phyloP scores from a whole-genome alignment of 2,113 vertebrate species.

The Nipponia nippon region DNA sequence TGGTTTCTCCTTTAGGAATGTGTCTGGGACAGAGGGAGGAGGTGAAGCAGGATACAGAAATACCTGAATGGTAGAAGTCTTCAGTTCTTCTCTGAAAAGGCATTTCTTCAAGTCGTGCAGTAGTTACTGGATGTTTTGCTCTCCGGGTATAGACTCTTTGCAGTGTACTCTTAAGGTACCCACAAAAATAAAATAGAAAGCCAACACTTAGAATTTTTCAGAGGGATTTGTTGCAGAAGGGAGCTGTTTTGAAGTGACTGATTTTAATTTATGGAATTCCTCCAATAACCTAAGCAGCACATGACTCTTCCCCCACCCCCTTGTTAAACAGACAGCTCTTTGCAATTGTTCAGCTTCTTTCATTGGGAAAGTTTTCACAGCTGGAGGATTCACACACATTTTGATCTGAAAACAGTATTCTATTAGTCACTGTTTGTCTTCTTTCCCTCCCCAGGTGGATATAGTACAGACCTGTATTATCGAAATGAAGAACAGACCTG shows the following conservation, averaged over 20 bases:
- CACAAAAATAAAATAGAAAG: neutral
- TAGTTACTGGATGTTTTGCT: neutral
- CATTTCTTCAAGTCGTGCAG: neutral
- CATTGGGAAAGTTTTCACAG: neutral
- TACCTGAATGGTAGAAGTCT: neutral
- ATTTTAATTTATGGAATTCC: neutral
- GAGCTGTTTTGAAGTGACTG: neutral
- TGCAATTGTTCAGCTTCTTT: neutral
- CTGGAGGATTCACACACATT: neutral
- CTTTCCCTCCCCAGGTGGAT: constrained; percentile 81
- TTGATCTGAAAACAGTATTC: neutral
- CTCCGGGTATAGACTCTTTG: neutral
- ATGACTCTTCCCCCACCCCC: neutral
- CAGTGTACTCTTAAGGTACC: neutral
- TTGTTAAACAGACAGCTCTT: neutral
- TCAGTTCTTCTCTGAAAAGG: neutral
- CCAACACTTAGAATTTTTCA: neutral
- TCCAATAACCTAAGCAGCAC: neutral
- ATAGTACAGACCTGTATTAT: constrained; percentile 96
- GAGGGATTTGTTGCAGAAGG: neutral
- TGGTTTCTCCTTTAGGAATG: neutral
- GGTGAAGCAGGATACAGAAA: neutral
- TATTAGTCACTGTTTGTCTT: neutral
- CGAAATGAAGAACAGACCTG: constrained; percentile 84
- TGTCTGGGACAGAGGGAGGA: neutral